Evolutionary conservation across 2,888 invertebrate genomes (phyloP).

Genomic region (Pyrrhosoma nymphula): DNA sequence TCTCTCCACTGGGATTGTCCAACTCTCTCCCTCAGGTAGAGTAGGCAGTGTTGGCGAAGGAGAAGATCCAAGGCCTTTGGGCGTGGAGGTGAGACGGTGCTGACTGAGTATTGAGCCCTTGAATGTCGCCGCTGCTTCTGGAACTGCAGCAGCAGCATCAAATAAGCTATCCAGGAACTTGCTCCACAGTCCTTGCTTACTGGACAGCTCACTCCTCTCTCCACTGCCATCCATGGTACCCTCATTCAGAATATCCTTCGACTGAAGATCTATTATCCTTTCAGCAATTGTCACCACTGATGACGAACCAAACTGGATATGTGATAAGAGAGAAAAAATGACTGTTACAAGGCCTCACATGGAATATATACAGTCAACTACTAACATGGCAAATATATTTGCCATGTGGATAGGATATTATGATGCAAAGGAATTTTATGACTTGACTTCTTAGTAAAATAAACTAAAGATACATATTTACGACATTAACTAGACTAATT

Average conservation of each 20-base stretch:
- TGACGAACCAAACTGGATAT: slow-evolving; percentile 81
- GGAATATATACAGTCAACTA: no score
- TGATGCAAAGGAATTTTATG: no score
- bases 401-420: no score
- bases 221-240: neutral
- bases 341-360: no score
- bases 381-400: no score
- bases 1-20: slow-evolving; percentile 34
- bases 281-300: slow-evolving; percentile 80
- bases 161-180: slow-evolving; percentile 48
- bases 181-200: slow-evolving; percentile 15
- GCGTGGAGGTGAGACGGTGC: slow-evolving; percentile 34
- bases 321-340: slow-evolving; percentile 50
- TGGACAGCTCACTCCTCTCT: neutral
- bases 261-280: slow-evolving; percentile 78
- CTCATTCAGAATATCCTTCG: slow-evolving; percentile 70
- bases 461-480: no score
- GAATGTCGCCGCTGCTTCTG: slow-evolving; percentile 45
- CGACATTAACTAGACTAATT: no score
- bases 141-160: slow-evolving; percentile 30
- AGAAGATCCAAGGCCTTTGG: slow-evolving; percentile 46
- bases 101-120: slow-evolving; percentile 47
- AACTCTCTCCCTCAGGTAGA: slow-evolving; percentile 30
- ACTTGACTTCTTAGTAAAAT: no score
- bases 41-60: slow-evolving; percentile 52